Evolutionary conservation across 2,888 invertebrate genomes (phyloP).

Genomic region (Sepioteuthis lessoniana): DNA sequence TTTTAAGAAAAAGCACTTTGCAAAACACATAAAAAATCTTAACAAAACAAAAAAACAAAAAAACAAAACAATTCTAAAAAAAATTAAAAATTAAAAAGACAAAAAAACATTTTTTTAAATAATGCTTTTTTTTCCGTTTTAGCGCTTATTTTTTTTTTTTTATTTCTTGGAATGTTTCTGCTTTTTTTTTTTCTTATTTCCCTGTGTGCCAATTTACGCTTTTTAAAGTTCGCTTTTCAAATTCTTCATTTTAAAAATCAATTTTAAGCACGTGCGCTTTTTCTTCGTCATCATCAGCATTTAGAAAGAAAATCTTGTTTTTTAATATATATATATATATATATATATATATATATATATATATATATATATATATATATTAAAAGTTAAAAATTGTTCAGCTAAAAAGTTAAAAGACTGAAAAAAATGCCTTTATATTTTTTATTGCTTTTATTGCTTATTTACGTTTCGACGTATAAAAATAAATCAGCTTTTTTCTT

Average conservation of each 20-base stretch:
- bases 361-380: background rate
- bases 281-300: constrained; percentile 23
- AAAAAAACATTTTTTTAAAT: background rate
- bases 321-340: too few relatives aligned
- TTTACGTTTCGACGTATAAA: background rate
- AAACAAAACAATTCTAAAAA: background rate
- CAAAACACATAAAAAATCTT: too few relatives aligned
- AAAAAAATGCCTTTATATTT: background rate
- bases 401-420: background rate
- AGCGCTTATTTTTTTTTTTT: background rate
- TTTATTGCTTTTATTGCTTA: background rate
- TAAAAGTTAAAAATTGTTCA: background rate
- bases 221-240: background rate
- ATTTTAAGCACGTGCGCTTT: background rate
- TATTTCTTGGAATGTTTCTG: background rate
- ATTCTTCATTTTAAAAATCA: background rate
- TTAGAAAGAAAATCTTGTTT: background rate
- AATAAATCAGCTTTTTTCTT: background rate
- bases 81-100: background rate
- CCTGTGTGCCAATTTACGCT: background rate
- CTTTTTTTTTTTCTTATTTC: background rate
- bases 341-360: too few relatives aligned
- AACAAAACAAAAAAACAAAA: background rate
- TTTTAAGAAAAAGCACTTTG: background rate
- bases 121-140: background rate